Percentiles rank a stretch among this genome's conserved stretches.
Evolutionary conservation across 92 coral and sea anemone genomes (phyloP).

Genomic region (Plumapathes pennacea): DNA sequence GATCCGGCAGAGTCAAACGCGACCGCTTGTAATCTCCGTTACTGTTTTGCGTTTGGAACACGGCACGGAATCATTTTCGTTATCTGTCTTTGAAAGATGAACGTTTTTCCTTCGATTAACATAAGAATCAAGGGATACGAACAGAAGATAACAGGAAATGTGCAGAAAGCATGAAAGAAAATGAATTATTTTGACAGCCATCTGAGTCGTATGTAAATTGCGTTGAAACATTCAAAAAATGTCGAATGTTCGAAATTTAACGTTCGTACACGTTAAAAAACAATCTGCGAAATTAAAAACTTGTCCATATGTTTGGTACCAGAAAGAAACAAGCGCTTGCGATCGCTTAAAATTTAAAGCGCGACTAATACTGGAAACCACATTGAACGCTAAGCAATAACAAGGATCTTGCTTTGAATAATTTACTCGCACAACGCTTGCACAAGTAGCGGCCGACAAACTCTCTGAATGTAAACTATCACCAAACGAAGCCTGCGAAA

Average conservation of each 20-base stretch:
- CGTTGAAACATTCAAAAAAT: constrained; percentile 79
- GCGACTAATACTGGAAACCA: constrained; percentile 32
- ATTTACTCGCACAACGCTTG: constrained; percentile 18
- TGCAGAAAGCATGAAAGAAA: constrained; percentile 76
- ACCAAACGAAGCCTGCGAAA: not conserved
- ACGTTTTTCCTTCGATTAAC: constrained; percentile 32
- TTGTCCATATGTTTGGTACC: too few relatives aligned
- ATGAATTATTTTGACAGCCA: constrained; percentile 61
- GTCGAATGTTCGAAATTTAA: constrained; percentile 25
- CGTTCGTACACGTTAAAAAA: constrained; percentile 13
- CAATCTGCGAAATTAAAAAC: not conserved
- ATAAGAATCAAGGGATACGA: constrained; percentile 62
- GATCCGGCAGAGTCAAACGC: too few relatives aligned
- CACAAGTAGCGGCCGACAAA: not conserved
- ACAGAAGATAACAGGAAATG: constrained; percentile 68
- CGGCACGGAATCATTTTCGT: constrained; percentile 16
- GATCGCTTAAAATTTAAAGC: too few relatives aligned
- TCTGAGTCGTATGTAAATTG: constrained; percentile 86
- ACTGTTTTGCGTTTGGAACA: too few relatives aligned
- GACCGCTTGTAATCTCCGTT: too few relatives aligned
- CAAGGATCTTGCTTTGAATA: constrained; percentile 20
- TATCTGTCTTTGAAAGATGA: not conserved
- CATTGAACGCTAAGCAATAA: constrained; percentile 31
- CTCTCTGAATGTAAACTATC: constrained; percentile 18
- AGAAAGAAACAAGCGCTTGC: too few relatives aligned